Conservation (phyloP, 1,140 invertebrate species). For the Ostrea denselamellosa region DNA sequence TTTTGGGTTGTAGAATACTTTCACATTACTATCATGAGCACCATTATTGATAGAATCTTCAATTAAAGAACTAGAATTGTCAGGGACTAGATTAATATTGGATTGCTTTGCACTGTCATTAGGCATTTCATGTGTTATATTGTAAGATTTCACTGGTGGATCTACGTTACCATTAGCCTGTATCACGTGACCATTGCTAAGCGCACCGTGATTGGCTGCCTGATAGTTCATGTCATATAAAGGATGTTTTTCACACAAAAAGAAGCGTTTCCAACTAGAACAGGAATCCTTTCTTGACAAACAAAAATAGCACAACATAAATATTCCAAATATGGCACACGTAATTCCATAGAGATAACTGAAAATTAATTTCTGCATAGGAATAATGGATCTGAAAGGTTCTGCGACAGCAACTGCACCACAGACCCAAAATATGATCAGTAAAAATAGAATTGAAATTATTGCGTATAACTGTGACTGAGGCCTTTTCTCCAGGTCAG, state of each 20-base stretch:
- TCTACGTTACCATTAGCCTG: constrained; percentile 68
- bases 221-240: constrained; percentile 64
- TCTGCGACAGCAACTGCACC: constrained; percentile 82
- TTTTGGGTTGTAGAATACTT: constrained; percentile 91
- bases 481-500: constrained; percentile 90
- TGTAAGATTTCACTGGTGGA: constrained; percentile 64
- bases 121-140: constrained; percentile 64
- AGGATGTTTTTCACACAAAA: constrained; percentile 66
- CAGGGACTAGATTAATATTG: constrained; percentile 75
- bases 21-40: constrained; percentile 78
- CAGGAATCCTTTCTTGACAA: constrained; percentile 90
- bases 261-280: constrained; percentile 72
- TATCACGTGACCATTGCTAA: constrained; percentile 71
- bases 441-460: constrained; percentile 87
- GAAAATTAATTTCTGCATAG: constrained; percentile 88
- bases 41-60: constrained; percentile 78
- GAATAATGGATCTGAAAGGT: constrained; percentile 79
- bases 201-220: constrained; percentile 55
- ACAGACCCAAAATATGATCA: constrained; percentile 86
- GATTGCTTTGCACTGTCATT: constrained; percentile 72
- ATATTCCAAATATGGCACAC: constrained; percentile 86
- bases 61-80: constrained; percentile 70
- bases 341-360: constrained; percentile 88
- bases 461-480: constrained; percentile 89
- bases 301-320: constrained; percentile 91